Percentiles rank a stretch among this genome's conserved stretches.
Conservation (phyloP, 2,888 invertebrate genomes). For the Pheosia tremula region DNA sequence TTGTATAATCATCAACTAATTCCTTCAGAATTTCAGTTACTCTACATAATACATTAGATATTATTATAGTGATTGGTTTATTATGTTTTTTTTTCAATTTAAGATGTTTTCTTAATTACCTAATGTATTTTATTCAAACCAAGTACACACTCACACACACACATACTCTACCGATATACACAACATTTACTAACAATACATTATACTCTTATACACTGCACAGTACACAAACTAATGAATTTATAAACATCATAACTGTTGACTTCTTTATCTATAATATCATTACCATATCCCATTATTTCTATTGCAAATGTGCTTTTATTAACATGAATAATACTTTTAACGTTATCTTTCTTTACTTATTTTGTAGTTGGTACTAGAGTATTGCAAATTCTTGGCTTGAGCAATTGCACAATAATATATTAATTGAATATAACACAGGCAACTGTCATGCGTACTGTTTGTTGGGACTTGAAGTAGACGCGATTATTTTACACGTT, state of each 20-base stretch:
- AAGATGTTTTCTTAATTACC: conserved; percentile 77
- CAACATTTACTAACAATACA: conserved; percentile 34
- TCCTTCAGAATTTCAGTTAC: conserved; percentile 61
- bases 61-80: conserved; percentile 39
- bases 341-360: conserved; percentile 43
- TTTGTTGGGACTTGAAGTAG: conserved; percentile 61
- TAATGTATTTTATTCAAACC: conserved; percentile 26
- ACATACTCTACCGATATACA: conserved; percentile 21
- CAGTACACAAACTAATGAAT: conserved; percentile 29
- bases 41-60: conserved; percentile 70
- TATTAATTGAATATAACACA: conserved; percentile 59
- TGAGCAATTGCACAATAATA: conserved; percentile 67
- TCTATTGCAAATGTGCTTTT: conserved; percentile 36
- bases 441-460: conserved; percentile 83
- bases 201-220: conserved; percentile 22
- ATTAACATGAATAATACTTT: conserved; percentile 42
- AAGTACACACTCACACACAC: conserved; percentile 21
- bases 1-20: conserved; percentile 79
- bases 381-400: conserved; percentile 65
- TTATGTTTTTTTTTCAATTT: conserved; percentile 51
- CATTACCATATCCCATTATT: conserved; percentile 38
- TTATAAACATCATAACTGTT: conserved; percentile 25
- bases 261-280: conserved; percentile 32
- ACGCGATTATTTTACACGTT: conserved; percentile 52
- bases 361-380: conserved; percentile 60